Evolutionary conservation across 2,797 vertebrate species (phyloP), one percentile per base, ranked within the genome.

Genomic region (Anableps anableps): DNA sequence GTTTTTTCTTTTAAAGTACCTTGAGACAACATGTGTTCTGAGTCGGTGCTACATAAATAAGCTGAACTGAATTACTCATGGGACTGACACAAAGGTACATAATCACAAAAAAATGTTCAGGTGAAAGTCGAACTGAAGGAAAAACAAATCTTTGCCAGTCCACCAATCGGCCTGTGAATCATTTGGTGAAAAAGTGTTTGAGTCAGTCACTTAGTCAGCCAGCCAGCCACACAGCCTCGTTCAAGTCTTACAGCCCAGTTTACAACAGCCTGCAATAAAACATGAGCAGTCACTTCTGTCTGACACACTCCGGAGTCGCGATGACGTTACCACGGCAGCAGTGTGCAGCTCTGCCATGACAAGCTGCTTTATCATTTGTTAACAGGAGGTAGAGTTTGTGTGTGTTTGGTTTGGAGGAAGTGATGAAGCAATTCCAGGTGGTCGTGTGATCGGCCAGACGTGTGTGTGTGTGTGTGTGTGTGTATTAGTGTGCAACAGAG

Each of bases 351-450:
- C 83, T 38, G 47, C 76, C 2, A 48, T 90, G 91, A 92, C 91
- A 90, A 79, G 82, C 91, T 94, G 88, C 83, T 95, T 93, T 86
- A 93, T 97, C 95, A 96, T 92, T 91, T 92, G 90, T 84, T 90
- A 94, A 93, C 92, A 93, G 90, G 94, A 95, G 95, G 84, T 94
- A 94, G 76, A 75, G 80, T 71, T 66, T 81, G 84, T 75, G 80
- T 41, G 62, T 74, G 80, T 77, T 73, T 55, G 58, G 50, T 58
- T 79, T 53, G 73, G 72, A 76, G 80, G 70, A 83, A 31, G 75
- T 75, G 64, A 76, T 77, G 85, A 83, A 75, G 86, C 85, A 80
- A 62, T 62, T 75, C 72, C 73, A 74, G 74, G 83, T 73, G 75
- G 10, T 75, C 34, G 31, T 74, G 45, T 72, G 55, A 53, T 74